Evolutionary conservation across 2,113 vertebrate species (phyloP), one percentile per base, ranked within the genome.

Genomic region (Scopus umbretta): DNA sequence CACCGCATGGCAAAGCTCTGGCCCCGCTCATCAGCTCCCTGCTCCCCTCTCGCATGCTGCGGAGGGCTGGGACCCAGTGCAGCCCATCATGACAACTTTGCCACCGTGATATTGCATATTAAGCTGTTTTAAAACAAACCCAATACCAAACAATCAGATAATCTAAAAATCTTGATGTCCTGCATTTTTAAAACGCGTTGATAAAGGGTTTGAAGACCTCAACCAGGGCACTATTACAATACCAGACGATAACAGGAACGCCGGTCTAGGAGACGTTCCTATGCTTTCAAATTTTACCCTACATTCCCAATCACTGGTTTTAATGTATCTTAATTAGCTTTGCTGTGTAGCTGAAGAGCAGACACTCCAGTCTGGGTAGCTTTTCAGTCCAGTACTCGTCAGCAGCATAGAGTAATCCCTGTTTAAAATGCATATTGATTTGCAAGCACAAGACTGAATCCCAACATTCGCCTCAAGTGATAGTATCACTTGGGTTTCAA

Each of bases 241-340:
- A 61, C 36, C 25, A 67, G 38, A 19, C 52, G 36, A 25, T 4
- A 36, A 12, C 15, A 40, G 14, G 22, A 53, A 7, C 30, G 29
- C 25, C 29, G 66, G 70, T 16, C 27, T 11, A 70, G 29, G 1
- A 62, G 73, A 67, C 55, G 56, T 22, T 88, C 79, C 45, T 13
- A 0, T 13, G 67, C 70, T 90, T 88, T 88, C 79, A 43, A 18
- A 19, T 43, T 71, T 63, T 53, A 21, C 43, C 56, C 19, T 8
- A 2, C 1, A 10, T 47, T 93, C 45, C 49, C 32, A 9, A 10
- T 70, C 72, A 53, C 23, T 36, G 50, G 14, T 80, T 95, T 91
- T 79, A 87, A 90, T 68, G 40, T 53, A 6, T 75, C 84, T 91
- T 90, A 95, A 96, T 96, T 79, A 97, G 45, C 78, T 21, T 87